Conservation (phyloP, 2,797 vertebrate genomes). For the Pangasius macronema region DNA sequence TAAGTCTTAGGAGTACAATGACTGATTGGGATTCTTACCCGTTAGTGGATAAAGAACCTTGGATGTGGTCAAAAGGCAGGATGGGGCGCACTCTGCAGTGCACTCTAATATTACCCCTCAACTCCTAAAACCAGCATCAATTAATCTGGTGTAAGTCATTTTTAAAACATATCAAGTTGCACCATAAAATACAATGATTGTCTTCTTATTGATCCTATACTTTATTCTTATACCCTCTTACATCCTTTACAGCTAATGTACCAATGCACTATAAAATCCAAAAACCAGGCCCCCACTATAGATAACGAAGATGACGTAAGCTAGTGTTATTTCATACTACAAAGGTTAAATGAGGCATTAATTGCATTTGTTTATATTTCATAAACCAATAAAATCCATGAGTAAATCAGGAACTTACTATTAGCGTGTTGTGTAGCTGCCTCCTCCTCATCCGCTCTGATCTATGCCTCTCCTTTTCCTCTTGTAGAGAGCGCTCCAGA, state of each 20-base stretch:
- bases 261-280: not conserved
- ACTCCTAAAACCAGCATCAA: slow-evolving; percentile 70
- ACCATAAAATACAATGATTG: not conserved
- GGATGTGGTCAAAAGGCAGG: slow-evolving; percentile 71
- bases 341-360: not conserved
- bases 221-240: not conserved
- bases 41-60: slow-evolving; percentile 38
- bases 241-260: not conserved
- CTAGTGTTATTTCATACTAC: not conserved
- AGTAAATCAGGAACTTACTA: slow-evolving; percentile 63
- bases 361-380: not conserved
- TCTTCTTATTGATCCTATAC: not conserved
- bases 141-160: not conserved
- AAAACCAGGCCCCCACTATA: not conserved
- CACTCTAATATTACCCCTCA: slow-evolving; percentile 83
- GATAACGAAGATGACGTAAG: not conserved
- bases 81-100: slow-evolving; percentile 82
- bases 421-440: slow-evolving; percentile 70
- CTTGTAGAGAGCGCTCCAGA: slow-evolving; percentile 67
- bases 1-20: too few species aligned
- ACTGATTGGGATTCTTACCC: slow-evolving; percentile 62
- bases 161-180: not conserved
- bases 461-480: slow-evolving; percentile 64
- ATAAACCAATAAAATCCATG: not conserved
- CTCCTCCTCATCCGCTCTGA: slow-evolving; percentile 69